Percentiles rank a stretch among this genome's conserved stretches.
These are phyloP conservation scores for Venturia canescens DNA, from an alignment of 1,140 invertebrate genomes.

Conservation along the genomic window DNA sequence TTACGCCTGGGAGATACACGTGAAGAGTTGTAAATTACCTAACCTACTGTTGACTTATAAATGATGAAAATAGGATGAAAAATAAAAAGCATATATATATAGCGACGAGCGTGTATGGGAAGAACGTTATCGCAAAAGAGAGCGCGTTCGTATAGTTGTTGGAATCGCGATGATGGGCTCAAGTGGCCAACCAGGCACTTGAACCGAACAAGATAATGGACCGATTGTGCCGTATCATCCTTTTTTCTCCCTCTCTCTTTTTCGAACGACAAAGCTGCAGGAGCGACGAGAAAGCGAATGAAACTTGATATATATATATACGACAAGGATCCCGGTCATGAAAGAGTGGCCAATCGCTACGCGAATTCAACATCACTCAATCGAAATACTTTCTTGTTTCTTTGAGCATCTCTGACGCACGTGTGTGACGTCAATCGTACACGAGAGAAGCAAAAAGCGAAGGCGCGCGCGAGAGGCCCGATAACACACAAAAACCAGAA, in stretches of 20 bases:
- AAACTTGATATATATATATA: constrained; percentile 57
- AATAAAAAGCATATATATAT: not conserved
- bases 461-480: not conserved
- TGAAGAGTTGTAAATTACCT: not conserved
- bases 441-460: constrained; percentile 65
- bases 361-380: constrained; percentile 70
- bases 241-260: not conserved
- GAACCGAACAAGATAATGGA: constrained; percentile 73
- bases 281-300: constrained; percentile 65
- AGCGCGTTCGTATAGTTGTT: constrained; percentile 5
- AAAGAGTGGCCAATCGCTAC: constrained; percentile 50
- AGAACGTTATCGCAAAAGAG: not conserved
- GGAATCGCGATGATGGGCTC: constrained; percentile 63
- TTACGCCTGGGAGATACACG: not conserved
- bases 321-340: constrained; percentile 40
- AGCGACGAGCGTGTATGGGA: too few species aligned
- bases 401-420: constrained; percentile 72
- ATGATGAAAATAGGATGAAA: not conserved
- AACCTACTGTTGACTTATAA: constrained; percentile 8
- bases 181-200: constrained; percentile 70
- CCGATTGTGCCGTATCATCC: constrained; percentile 56
- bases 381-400: constrained; percentile 75
- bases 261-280: not conserved
- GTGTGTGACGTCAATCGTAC: constrained; percentile 72
- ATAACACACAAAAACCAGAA: not conserved